A percentile compares a stretch with the other conserved stretches of the same genome.
These are phyloP conservation scores for Drosophila suboccidentalis DNA, from an alignment of 2,888 invertebrate species.

Conservation along the genomic window DNA sequence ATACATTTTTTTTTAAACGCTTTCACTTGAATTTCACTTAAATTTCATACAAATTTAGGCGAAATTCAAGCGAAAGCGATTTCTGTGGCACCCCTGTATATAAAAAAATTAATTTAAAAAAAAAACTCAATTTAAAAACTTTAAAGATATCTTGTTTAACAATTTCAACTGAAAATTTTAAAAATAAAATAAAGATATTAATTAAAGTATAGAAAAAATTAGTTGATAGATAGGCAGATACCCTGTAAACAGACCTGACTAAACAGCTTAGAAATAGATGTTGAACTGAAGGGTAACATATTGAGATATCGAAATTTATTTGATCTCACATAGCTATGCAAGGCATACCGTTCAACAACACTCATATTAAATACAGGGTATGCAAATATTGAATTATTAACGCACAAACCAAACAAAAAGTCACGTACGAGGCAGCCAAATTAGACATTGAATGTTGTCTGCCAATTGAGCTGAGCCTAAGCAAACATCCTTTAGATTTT, in stretches of 20 bases:
- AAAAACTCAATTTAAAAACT: too few relatives aligned
- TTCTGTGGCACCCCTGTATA: too few relatives aligned
- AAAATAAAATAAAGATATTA: not conserved
- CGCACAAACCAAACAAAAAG: slow-evolving; percentile 64
- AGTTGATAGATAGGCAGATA: not conserved
- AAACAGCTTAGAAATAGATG: not conserved
- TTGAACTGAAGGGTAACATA: not conserved
- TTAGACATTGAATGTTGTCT: slow-evolving; percentile 23
- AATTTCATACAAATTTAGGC: too few relatives aligned
- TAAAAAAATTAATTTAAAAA: too few relatives aligned
- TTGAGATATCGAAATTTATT: not conserved
- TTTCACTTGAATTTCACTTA: too few relatives aligned
- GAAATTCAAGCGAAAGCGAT: too few relatives aligned
- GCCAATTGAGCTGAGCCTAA: slow-evolving; percentile 61
- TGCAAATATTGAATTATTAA: slow-evolving; percentile 49
- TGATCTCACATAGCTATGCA: not conserved
- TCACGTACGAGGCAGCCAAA: slow-evolving; percentile 62
- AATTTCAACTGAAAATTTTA: not conserved
- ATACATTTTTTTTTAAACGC: too few relatives aligned
- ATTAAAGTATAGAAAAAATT: not conserved
- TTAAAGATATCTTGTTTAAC: too few relatives aligned
- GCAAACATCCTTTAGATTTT: slow-evolving; percentile 71
- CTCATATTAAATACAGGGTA: slow-evolving; percentile 8
- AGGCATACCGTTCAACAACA: not conserved
- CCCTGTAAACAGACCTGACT: not conserved